Conservation (phyloP, 2,797 vertebrate genomes). For the Characodon lateralis region DNA sequence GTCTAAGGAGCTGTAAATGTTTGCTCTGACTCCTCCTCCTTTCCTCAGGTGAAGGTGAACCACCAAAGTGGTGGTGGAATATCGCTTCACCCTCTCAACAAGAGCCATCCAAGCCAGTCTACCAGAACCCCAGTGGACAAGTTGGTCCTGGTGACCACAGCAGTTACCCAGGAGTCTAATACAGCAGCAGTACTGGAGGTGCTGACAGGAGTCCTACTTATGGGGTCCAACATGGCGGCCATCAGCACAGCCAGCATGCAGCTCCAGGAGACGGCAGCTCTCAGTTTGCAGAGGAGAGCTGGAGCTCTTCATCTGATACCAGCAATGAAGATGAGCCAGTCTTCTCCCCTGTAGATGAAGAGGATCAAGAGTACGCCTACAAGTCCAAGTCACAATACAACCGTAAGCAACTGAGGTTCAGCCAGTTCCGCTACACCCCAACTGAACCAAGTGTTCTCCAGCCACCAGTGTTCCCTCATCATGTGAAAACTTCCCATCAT, state of each 20-base stretch:
- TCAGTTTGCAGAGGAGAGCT: background rate
- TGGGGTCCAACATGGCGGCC: too few species aligned
- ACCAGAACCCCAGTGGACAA: background rate
- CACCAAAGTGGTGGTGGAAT: background rate
- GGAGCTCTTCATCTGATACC: constrained; percentile 1
- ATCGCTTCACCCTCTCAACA: background rate
- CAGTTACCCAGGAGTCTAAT: background rate
- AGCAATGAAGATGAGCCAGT: background rate
- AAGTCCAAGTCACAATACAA: too few species aligned
- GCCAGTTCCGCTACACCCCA: background rate
- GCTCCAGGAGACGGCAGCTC: background rate
- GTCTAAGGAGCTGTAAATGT: background rate
- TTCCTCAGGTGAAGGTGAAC: background rate
- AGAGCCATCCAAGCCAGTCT: background rate
- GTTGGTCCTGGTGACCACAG: background rate
- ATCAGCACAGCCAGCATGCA: too few species aligned
- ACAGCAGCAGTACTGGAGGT: background rate
- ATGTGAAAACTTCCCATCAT: background rate
- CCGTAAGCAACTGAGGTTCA: too few species aligned
- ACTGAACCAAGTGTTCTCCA: background rate
- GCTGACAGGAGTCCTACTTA: background rate
- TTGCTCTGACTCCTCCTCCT: background rate
- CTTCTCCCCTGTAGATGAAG: background rate
- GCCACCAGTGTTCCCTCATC: background rate
- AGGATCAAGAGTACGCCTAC: too few species aligned